Evolutionary conservation across 2,797 vertebrate genomes (phyloP), one percentile per base, ranked within the genome.

Genomic region (Hydrophis major): DNA sequence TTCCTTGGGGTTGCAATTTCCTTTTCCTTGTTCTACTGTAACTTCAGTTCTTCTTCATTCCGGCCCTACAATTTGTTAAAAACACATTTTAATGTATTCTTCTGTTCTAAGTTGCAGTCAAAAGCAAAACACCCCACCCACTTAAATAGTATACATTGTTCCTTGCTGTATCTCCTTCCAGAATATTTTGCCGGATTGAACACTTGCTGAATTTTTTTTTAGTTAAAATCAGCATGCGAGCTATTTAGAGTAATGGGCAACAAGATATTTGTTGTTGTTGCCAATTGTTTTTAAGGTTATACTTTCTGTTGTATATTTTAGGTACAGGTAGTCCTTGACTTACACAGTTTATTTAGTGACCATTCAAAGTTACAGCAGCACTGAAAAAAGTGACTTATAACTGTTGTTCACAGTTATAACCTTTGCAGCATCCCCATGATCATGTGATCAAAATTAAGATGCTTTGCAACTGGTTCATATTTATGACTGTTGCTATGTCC

Each of bases 221-320:
- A 78, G 32, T 93, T 91, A 63, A 12, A 28, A 1, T 87, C 20
- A 83, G 37, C 20, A 63, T 88, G 60, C 63, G 4, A 93, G 32
- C 86, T 95, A 93, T 91, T 94, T 63, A 90, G 93, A 95, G 14
- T 28, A 78, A 90, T 94, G 87, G 16, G 56, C 91, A 61, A 92
- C 53, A 94, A 90, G 95, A 86, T 86, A 88, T 42, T 4, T 18
- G 14, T 74, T 74, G 14, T 74, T 74, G 59, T 5, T 16, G n/a
- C 83, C 87, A 47, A 22, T 12, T 55, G 20, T 66, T 87, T 37
- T 83, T 27, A 87, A 63, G 7, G 5, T 87, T 32, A 53, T 50
- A 22, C 37, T 87, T 92, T 50, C 42, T 6, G 32, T 25, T 55
- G 16, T n/a, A 8, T 63, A 27, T 2, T 55, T 83, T 20, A 28